Evolutionary conservation across 2,797 vertebrate species (phyloP), one percentile per base, ranked within the genome.

Genomic region (Enteromius unitaeniatus): DNA sequence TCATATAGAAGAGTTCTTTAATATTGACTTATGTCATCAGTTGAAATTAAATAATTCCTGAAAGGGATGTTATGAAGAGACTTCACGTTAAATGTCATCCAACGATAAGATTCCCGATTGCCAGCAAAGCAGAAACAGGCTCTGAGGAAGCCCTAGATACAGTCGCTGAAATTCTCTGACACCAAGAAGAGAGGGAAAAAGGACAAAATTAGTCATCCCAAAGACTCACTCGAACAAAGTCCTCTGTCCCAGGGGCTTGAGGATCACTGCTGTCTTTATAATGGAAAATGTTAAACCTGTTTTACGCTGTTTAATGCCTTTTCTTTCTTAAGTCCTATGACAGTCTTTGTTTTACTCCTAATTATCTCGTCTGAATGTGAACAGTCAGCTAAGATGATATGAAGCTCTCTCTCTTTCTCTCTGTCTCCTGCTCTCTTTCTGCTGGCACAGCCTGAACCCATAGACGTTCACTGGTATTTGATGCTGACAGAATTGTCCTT

Each of bases 221-320:
- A 83, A 82, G 90, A 77, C 82, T 84, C 86, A 73, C 55, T 64
- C 49, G 86, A 90, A 91, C 84, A 91, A 91, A 89, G 77, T 85
- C 17, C 37, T 3, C 28, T 55, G 75, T 92, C 89, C 87, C 87
- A 49, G 42, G 87, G 88, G 89, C 79, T 83, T 86, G 78, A 87
- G 91, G 91, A 93, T 91, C 90, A 92, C 84, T 87, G 81, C 88
- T 88, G 89, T 89, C 88, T 91, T 88, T 80, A 88, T 91, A 91
- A 90, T 87, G 85, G 87, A 91, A 91, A 92, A 93, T 92, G 91
- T 92, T 92, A 92, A 93, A 92, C 87, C 91, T 93, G 91, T 92
- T 94, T 93, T 91, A 94, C 88, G 91, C 90, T 83, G 89, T 84
- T 90, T 85, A 89, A 90, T 88, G 84, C 49, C 85, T 84, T 88